These are phyloP conservation scores for Synanthedon myopaeformis DNA, from an alignment of 2,888 invertebrate genomes.

Conservation along the genomic window DNA sequence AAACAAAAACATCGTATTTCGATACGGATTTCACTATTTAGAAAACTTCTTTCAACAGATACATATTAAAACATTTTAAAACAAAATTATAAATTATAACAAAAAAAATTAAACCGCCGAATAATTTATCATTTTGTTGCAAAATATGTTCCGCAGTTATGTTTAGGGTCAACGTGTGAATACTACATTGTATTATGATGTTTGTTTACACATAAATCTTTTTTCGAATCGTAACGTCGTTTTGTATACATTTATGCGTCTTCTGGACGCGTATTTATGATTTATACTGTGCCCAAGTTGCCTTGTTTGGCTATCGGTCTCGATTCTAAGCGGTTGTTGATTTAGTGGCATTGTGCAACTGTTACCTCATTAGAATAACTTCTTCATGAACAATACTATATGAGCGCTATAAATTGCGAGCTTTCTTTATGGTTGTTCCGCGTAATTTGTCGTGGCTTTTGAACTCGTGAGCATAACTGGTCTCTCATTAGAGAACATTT, in stretches of 20 bases:
- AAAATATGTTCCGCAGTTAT: too few species aligned
- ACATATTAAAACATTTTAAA: too few species aligned
- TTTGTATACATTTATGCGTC: constrained; percentile 33
- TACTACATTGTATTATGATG: background rate
- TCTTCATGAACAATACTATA: constrained; percentile 2
- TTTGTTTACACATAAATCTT: background rate
- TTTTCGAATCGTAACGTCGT: background rate
- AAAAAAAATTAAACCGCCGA: too few species aligned
- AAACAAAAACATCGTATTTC: too few species aligned
- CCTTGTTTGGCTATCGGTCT: constrained; percentile 41
- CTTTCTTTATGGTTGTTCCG: background rate
- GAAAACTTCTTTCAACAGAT: too few species aligned
- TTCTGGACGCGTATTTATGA: constrained; percentile 32
- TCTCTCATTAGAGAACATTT: background rate
- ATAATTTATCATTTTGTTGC: too few species aligned
- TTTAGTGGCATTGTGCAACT: constrained; percentile 35
- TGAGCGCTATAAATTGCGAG: background rate
- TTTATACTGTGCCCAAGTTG: constrained; percentile 34
- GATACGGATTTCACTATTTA: too few species aligned
- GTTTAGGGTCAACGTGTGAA: too few species aligned
- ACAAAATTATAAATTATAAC: too few species aligned
- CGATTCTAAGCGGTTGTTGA: constrained; percentile 33
- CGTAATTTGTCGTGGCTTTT: background rate
- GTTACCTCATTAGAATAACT: constrained; percentile 10
- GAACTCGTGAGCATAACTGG: background rate